Conservation (phyloP, 2,113 vertebrate species). For the Balaeniceps rex region DNA sequence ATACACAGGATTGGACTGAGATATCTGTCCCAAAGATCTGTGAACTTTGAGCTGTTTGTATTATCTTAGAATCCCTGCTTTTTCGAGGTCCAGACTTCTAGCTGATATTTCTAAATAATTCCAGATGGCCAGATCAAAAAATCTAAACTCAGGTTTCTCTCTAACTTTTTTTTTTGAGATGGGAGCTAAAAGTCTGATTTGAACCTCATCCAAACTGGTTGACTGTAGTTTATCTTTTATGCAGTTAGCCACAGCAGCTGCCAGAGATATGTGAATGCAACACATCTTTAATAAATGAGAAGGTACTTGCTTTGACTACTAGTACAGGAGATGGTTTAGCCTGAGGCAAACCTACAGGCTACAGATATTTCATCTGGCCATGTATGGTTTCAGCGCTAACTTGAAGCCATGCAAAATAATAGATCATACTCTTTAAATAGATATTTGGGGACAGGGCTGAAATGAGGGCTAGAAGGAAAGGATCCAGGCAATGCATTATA, state of each 20-base stretch:
- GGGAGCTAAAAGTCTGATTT: not conserved
- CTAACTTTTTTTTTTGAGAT: not conserved
- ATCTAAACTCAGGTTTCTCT: not conserved
- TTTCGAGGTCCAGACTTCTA: not conserved
- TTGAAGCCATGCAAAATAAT: not conserved
- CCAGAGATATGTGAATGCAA: not conserved
- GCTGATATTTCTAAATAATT: not conserved
- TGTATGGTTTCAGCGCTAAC: not conserved
- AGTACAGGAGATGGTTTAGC: slow-evolving; percentile 21
- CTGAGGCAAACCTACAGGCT: slow-evolving; percentile 51
- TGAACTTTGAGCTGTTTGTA: not conserved
- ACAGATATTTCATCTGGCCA: slow-evolving; percentile 6
- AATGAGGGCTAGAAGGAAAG: not conserved
- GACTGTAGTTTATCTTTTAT: not conserved
- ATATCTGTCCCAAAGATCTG: not conserved
- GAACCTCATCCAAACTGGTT: not conserved
- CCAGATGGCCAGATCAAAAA: not conserved
- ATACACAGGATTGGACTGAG: not conserved
- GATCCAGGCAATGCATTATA: not conserved
- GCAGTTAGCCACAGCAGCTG: not conserved
- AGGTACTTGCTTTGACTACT: slow-evolving; percentile 26
- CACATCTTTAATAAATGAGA: slow-evolving; percentile 44
- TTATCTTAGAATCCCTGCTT: not conserved
- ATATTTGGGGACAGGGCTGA: not conserved
- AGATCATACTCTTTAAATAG: slow-evolving; percentile 5